phyloP scores from a whole-genome alignment of 2,888 invertebrate genomes.

The Peribatodes rhomboidaria region DNA sequence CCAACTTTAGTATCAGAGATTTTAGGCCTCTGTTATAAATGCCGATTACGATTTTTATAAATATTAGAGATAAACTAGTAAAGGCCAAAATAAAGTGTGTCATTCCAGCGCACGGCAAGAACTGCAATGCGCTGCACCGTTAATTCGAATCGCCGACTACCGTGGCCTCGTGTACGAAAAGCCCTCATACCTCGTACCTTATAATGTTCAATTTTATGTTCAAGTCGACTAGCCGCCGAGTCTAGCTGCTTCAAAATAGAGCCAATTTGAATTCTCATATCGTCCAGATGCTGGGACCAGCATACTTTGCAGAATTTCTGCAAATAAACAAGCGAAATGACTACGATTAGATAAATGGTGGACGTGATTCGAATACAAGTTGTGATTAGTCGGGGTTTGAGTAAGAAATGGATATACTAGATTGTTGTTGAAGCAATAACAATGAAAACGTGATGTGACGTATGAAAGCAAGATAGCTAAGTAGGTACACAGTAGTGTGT shows the following conservation, averaged over 20 bases:
- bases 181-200: conserved; percentile 70
- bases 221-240: conserved; percentile 80
- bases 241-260: conserved; percentile 86
- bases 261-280: conserved; percentile 85
- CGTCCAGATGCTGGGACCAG: conserved; percentile 87
- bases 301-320: conserved; percentile 88
- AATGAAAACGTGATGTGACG: conserved; percentile 1
- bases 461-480: not conserved
- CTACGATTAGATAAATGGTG: conserved; percentile 31
- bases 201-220: conserved; percentile 86
- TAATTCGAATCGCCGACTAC: not conserved
- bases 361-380: conserved; percentile 35
- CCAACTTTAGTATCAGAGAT: no score
- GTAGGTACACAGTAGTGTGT: not conserved
- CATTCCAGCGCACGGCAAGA: no score
- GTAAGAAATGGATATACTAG: not conserved
- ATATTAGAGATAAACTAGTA: no score
- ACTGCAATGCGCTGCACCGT: no score
- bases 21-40: no score
- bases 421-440: conserved; percentile 2
- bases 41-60: no score
- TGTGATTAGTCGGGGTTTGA: conserved; percentile 5
- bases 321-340: conserved; percentile 48
- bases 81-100: no score
- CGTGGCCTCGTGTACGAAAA: not conserved